Conservation (phyloP, 2,888 invertebrate genomes). For the Callosobruchus maculatus region DNA sequence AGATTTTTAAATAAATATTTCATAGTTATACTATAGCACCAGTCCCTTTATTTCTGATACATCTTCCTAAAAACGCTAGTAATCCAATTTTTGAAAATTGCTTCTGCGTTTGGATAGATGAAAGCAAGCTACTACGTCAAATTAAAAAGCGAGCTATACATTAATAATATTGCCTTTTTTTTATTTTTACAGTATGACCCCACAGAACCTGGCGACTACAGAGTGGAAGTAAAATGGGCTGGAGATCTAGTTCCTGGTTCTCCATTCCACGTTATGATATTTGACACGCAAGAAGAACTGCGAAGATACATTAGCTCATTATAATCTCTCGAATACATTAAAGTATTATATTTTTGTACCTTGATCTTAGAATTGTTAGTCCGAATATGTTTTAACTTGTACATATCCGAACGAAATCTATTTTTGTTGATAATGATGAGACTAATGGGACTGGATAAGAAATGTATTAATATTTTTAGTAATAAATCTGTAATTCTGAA, state of each 20-base stretch:
- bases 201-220: constrained; percentile 97
- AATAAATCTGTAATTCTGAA: not conserved
- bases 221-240: constrained; percentile 97
- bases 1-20: too few species aligned
- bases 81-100: too few species aligned
- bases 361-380: not conserved
- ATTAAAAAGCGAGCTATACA: too few species aligned
- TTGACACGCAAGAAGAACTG: constrained; percentile 97
- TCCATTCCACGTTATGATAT: constrained; percentile 98
- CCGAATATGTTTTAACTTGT: not conserved
- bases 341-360: not conserved
- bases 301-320: constrained; percentile 58
- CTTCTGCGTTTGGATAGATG: too few species aligned
- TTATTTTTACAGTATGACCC: constrained; percentile 75
- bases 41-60: too few species aligned
- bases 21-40: too few species aligned
- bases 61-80: too few species aligned
- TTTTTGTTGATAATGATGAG: not conserved
- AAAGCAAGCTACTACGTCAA: too few species aligned
- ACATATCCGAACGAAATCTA: not conserved
- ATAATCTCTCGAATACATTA: constrained; percentile 22
- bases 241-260: constrained; percentile 97
- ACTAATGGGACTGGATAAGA: not conserved
- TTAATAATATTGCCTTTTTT: too few species aligned
- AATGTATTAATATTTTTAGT: not conserved